Conservation (phyloP, 1,140 invertebrate genomes). For the Diachasma alloeum region DNA sequence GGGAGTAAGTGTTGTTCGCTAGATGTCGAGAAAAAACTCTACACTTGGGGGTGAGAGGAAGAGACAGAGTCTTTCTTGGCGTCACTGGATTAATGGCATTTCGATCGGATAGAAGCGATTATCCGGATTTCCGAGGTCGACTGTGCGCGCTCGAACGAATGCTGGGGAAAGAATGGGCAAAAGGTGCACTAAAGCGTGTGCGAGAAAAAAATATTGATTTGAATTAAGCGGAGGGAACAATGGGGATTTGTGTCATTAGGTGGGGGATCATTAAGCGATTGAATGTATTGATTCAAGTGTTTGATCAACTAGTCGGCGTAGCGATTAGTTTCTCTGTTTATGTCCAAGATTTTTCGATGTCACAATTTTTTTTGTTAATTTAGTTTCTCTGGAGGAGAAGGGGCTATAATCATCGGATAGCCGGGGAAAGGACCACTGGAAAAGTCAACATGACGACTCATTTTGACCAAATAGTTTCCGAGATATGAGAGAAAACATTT, state of each 20-base stretch:
- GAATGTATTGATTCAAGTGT: neutral
- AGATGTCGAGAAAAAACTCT: neutral
- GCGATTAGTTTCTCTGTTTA: no score
- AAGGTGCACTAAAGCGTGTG: neutral
- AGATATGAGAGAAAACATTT: no score
- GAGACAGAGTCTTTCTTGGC: neutral
- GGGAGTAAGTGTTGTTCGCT: neutral
- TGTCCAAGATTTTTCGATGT: no score
- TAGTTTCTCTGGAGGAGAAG: no score
- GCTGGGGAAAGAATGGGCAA: neutral
- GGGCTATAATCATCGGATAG: no score
- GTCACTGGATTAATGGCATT: slow-evolving; percentile 27
- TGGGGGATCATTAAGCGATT: neutral
- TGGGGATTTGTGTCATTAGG: neutral
- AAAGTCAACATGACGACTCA: no score
- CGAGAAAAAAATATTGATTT: neutral
- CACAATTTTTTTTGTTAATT: no score
- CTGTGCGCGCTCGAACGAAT: neutral
- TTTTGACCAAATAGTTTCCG: no score
- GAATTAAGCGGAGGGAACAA: neutral
- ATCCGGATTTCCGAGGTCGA: slow-evolving; percentile 29
- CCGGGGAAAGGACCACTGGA: no score
- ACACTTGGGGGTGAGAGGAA: neutral
- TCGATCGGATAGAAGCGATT: slow-evolving; percentile 28
- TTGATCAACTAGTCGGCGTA: neutral